Percentiles rank a stretch among this genome's conserved stretches.
Conservation (phyloP, 2,888 invertebrate species). For the Ditula angustiorana region DNA sequence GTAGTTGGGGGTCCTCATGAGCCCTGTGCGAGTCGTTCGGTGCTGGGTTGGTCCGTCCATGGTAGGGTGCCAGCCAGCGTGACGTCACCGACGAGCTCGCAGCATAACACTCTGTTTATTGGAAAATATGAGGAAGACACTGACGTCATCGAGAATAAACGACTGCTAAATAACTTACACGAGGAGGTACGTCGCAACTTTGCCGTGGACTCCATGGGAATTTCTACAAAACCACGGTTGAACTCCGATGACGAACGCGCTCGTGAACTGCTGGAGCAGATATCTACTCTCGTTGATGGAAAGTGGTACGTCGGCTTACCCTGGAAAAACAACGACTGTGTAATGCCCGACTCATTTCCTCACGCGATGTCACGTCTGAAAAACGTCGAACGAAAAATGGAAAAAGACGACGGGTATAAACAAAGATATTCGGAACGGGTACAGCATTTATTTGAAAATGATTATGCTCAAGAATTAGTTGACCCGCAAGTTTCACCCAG, state of each 20-base stretch:
- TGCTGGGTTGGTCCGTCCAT: too few species aligned
- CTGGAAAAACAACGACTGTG: background rate
- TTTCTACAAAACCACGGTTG: background rate
- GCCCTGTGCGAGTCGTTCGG: constrained; percentile 15
- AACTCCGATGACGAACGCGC: background rate
- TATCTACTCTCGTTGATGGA: background rate
- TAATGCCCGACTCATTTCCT: background rate
- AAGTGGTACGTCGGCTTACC: background rate
- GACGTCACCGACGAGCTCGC: too few species aligned
- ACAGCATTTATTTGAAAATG: constrained; percentile 2
- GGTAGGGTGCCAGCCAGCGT: too few species aligned
- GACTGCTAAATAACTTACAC: too few species aligned
- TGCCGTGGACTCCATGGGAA: constrained; percentile 2
- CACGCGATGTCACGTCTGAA: background rate
- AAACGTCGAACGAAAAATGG: background rate
- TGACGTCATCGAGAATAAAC: too few species aligned
- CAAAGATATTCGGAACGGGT: constrained; percentile 1
- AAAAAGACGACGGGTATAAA: background rate
- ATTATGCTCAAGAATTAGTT: background rate
- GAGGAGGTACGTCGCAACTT: constrained; percentile 31
- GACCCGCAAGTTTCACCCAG: background rate
- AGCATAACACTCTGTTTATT: too few species aligned
- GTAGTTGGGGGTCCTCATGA: background rate
- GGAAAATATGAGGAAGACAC: too few species aligned
- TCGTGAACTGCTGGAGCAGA: background rate